These are phyloP conservation scores for Digitonthophagus gazella DNA, from an alignment of 2,888 invertebrate species.

Conservation along the genomic window DNA sequence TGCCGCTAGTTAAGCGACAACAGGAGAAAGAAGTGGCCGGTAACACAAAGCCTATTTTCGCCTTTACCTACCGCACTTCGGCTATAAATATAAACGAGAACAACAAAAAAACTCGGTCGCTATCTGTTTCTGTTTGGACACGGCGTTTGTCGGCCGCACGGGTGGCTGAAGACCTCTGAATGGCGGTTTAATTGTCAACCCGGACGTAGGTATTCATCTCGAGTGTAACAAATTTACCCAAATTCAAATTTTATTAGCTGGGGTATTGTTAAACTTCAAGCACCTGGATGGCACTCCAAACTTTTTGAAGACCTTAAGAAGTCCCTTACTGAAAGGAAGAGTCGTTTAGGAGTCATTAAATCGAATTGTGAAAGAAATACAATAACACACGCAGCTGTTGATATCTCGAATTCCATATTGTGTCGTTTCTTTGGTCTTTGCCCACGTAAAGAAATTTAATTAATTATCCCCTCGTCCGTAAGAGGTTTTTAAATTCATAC, in stretches of 20 bases:
- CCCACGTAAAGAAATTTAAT: background rate
- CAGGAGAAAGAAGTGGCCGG: background rate
- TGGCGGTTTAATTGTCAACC: background rate
- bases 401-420: background rate
- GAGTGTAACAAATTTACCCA: slow-evolving; percentile 25
- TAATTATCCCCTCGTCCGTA: background rate
- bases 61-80: background rate
- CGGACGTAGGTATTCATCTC: slow-evolving; percentile 10
- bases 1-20: background rate
- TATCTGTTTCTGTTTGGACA: background rate
- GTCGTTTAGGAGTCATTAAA: slow-evolving; percentile 17
- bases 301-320: slow-evolving; percentile 4
- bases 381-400: background rate
- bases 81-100: background rate
- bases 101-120: background rate
- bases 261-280: background rate
- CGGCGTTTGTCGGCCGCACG: background rate
- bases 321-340: slow-evolving; percentile 8
- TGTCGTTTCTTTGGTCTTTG: background rate
- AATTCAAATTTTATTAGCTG: slow-evolving; percentile 26
- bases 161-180: background rate
- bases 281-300: background rate
- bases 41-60: background rate
- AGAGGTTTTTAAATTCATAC: background rate
- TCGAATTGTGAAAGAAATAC: slow-evolving; percentile 10